Conservation (phyloP, 2,797 vertebrate genomes). For the Champsocephalus esox region DNA sequence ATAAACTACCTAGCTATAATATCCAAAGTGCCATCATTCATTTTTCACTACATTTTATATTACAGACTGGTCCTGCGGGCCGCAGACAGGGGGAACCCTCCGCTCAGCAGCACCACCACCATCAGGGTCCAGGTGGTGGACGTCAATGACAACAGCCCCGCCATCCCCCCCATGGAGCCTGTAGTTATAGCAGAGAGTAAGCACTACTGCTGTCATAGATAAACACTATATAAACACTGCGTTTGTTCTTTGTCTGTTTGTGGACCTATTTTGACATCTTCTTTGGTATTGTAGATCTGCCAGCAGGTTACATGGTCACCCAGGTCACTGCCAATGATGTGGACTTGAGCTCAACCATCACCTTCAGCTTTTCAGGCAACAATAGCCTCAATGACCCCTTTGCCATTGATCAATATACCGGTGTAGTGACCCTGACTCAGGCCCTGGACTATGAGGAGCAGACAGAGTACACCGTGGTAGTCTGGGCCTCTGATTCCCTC, state of each 20-base stretch:
- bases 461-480: constrained; percentile 77
- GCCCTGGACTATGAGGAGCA: constrained; percentile 90
- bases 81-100: constrained; percentile 90
- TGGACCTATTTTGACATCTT: background rate
- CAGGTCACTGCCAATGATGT: constrained; percentile 88
- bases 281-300: constrained; percentile 83
- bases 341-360: constrained; percentile 88
- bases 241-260: background rate
- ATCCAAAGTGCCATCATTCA: background rate
- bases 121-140: constrained; percentile 90
- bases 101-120: constrained; percentile 84
- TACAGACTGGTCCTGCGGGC: constrained; percentile 91
- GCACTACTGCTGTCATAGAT: constrained; percentile 31
- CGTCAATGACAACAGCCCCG: constrained; percentile 92
- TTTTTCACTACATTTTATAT: background rate
- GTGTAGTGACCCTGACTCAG: constrained; percentile 83
- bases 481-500: constrained; percentile 89
- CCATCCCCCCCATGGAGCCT: constrained; percentile 84
- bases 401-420: constrained; percentile 86
- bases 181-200: constrained; percentile 91
- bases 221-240: background rate
- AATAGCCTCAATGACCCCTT: constrained; percentile 83
- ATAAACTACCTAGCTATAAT: background rate
- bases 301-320: constrained; percentile 87
- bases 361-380: constrained; percentile 86